These are phyloP conservation scores for Oppia nitens DNA, from an alignment of 1,140 invertebrate species.

Conservation along the genomic window DNA sequence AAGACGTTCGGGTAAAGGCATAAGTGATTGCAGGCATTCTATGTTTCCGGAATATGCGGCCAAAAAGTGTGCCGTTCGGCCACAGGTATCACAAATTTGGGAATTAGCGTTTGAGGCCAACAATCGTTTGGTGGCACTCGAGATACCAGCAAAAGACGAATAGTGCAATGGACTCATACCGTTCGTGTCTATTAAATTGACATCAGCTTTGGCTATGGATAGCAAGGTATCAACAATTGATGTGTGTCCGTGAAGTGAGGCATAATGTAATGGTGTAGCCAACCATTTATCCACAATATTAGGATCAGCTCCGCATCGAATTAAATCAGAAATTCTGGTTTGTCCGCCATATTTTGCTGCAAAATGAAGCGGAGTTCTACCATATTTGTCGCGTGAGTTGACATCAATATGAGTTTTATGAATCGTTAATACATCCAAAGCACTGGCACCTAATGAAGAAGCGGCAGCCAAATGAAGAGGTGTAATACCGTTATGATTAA, in stretches of 20 bases:
- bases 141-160: not conserved
- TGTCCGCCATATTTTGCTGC: conserved; percentile 19
- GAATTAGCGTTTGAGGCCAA: not conserved
- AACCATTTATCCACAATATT: conserved; percentile 45
- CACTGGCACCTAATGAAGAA: not conserved
- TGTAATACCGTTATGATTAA: conserved; percentile 25
- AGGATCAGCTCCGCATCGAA: conserved; percentile 39
- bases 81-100: not conserved
- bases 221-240: not conserved
- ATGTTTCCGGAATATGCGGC: conserved; percentile 38
- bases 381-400: conserved; percentile 34
- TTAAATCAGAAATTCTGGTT: conserved; percentile 21
- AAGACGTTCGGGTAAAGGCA: conserved; percentile 20
- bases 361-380: conserved; percentile 44
- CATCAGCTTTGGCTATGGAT: not conserved
- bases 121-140: not conserved
- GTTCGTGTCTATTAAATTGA: not conserved
- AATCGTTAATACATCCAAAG: not conserved
- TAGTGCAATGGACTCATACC: not conserved
- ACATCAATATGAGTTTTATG: not conserved
- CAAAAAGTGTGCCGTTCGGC: conserved; percentile 40
- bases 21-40: conserved; percentile 37
- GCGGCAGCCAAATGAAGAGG: conserved; percentile 42
- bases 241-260: not conserved
- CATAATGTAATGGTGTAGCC: conserved; percentile 43